Evolutionary conservation across 2,888 invertebrate genomes (phyloP).

Genomic region (Zygogramma bicolorata): DNA sequence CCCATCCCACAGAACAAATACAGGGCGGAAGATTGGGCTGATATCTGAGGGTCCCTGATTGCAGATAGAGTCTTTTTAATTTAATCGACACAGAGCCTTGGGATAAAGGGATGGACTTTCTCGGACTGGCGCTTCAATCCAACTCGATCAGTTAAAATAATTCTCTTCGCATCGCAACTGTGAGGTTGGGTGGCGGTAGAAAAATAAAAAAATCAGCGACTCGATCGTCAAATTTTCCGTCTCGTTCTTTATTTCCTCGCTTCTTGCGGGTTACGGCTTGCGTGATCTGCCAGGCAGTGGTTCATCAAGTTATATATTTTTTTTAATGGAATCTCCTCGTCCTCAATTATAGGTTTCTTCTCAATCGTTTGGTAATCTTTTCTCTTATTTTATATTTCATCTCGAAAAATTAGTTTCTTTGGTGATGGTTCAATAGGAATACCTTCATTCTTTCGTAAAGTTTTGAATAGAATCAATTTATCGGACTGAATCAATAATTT

Average conservation of each 20-base stretch:
- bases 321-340: no score
- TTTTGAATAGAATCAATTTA: neutral
- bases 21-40: constrained; percentile 67
- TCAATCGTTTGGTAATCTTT: neutral
- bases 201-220: neutral
- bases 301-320: no score
- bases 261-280: no score
- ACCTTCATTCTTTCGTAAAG: no score
- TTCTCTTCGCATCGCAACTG: neutral
- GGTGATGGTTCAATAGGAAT: no score
- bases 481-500: neutral
- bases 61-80: neutral
- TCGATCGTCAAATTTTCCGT: neutral
- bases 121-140: neutral
- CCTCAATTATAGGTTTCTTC: neutral
- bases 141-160: neutral
- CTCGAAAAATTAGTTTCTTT: no score
- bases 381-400: neutral
- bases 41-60: constrained; percentile 2
- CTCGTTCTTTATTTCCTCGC: no score
- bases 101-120: neutral
- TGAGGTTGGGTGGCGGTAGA: neutral
- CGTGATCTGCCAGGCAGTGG: no score
- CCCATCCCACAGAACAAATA: constrained; percentile 52
- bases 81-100: neutral